Percentiles rank a stretch among this genome's conserved stretches.
These are phyloP conservation scores for Sinocyclocheilus anophthalmus DNA, from an alignment of 2,113 vertebrate species.

Conservation along the genomic window DNA sequence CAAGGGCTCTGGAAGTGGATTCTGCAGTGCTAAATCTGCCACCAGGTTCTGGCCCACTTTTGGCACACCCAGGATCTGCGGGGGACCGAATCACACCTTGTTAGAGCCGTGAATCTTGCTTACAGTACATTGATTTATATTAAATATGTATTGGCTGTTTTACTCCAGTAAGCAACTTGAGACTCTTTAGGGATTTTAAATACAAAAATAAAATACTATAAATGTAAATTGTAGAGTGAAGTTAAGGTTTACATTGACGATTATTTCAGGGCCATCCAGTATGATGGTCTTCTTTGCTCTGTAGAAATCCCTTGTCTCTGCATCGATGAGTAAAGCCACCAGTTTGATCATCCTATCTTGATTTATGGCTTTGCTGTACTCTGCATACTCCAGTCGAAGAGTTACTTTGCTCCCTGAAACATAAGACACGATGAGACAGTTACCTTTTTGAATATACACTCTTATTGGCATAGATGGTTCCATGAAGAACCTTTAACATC, in stretches of 20 bases:
- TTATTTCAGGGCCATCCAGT: slow-evolving; percentile 81
- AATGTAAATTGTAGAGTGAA: neutral
- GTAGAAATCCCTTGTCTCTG: slow-evolving; percentile 55
- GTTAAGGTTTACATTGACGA: slow-evolving; percentile 78
- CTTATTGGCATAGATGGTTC: no score
- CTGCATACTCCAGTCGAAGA: slow-evolving; percentile 76
- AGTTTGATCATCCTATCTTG: slow-evolving; percentile 86
- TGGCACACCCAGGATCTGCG: slow-evolving; percentile 82
- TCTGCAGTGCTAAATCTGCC: slow-evolving; percentile 78
- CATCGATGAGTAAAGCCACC: slow-evolving; percentile 77
- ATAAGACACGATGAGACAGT: neutral
- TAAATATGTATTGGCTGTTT: neutral
- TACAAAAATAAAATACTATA: neutral
- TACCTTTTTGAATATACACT: neutral
- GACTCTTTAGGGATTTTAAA: neutral
- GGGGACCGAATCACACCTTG: neutral
- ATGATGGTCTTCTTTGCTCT: slow-evolving; percentile 79
- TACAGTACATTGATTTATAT: neutral
- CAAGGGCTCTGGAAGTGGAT: slow-evolving; percentile 77
- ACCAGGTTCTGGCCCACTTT: slow-evolving; percentile 75
- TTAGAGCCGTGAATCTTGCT: neutral
- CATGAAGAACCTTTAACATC: no score
- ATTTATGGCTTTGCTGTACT: slow-evolving; percentile 76
- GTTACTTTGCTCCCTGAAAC: slow-evolving; percentile 74
- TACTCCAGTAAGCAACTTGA: neutral